phyloP scores from a whole-genome alignment of 2,888 invertebrate genomes.

The Tenodera sinensis region DNA sequence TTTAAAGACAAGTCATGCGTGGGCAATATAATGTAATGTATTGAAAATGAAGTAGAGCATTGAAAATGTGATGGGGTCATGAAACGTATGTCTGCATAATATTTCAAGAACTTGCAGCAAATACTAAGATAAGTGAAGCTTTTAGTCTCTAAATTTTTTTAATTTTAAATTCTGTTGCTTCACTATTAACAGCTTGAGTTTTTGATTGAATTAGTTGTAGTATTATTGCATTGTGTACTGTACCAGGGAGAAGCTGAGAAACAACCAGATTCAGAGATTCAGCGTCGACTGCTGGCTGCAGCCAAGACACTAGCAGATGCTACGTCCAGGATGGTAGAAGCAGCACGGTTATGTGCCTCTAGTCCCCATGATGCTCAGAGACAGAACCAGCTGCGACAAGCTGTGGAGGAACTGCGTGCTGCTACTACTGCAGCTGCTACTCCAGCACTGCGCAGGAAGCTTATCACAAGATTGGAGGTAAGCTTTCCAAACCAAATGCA shows the following conservation, averaged over 20 bases:
- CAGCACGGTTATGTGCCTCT: slow-evolving; percentile 87
- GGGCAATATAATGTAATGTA: no score
- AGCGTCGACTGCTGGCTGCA: slow-evolving; percentile 85
- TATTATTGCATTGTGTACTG: not conserved
- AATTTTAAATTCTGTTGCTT: no score
- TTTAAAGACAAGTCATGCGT: no score
- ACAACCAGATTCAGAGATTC: slow-evolving; percentile 82
- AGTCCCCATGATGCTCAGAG: slow-evolving; percentile 76
- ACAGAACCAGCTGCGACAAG: slow-evolving; percentile 78
- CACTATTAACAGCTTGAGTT: no score
- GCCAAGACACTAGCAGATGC: slow-evolving; percentile 95
- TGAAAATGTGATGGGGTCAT: no score
- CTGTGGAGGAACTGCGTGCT: slow-evolving; percentile 89
- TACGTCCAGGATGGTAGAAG: slow-evolving; percentile 95
- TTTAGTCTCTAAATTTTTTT: no score
- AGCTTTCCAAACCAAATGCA: slow-evolving; percentile 31
- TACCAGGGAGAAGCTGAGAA: slow-evolving; percentile 76
- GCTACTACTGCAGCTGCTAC: slow-evolving; percentile 85
- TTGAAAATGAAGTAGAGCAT: no score
- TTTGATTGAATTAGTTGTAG: no score
- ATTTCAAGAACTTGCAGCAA: no score
- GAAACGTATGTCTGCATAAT: no score
- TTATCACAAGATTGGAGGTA: slow-evolving; percentile 62
- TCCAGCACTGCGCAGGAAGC: slow-evolving; percentile 67
- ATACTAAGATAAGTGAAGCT: no score